Percentiles rank a stretch among this genome's conserved stretches.
phyloP scores from a whole-genome alignment of 2,888 invertebrate species.

The Caenorhabditis macrosperma region DNA sequence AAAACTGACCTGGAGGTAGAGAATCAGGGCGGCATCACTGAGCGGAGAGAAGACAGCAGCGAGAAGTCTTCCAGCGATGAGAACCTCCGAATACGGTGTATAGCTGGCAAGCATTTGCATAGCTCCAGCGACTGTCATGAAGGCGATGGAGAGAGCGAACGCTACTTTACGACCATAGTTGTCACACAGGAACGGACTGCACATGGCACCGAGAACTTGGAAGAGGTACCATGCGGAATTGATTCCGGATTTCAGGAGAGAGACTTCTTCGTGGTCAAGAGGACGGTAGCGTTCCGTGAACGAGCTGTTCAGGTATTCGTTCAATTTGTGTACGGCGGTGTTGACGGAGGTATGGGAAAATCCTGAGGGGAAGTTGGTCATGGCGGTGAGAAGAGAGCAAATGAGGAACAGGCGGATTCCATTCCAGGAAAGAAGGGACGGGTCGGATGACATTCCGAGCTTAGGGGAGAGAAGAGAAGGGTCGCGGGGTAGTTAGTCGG shows the following conservation, averaged over 20 bases:
- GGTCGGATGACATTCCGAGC: conserved; percentile 48
- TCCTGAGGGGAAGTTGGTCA: conserved; percentile 75
- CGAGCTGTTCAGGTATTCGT: conserved; percentile 72
- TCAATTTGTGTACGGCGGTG: conserved; percentile 74
- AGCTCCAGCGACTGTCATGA: conserved; percentile 77
- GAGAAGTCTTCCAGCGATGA: conserved; percentile 73
- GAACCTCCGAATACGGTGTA: conserved; percentile 74
- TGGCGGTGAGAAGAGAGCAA: conserved; percentile 73
- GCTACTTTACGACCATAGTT: conserved; percentile 76
- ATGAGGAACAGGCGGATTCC: conserved; percentile 70
- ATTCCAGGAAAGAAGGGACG: conserved; percentile 57
- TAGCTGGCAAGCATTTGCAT: conserved; percentile 74
- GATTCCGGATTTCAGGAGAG: conserved; percentile 64
- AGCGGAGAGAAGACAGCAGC: conserved; percentile 78
- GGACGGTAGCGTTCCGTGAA: conserved; percentile 66
- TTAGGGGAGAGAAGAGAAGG: conserved; percentile 15
- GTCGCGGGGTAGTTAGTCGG: conserved; percentile 60
- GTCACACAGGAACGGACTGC: conserved; percentile 74
- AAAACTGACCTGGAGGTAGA: conserved; percentile 72
- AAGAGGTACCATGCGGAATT: conserved; percentile 75
- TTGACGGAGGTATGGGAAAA: conserved; percentile 76
- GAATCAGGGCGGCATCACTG: conserved; percentile 76
- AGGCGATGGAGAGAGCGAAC: conserved; percentile 71
- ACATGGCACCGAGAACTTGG: conserved; percentile 74
- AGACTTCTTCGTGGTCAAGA: conserved; percentile 65